Conservation (phyloP, 2,888 invertebrate genomes). For the Catocala sponsa region DNA sequence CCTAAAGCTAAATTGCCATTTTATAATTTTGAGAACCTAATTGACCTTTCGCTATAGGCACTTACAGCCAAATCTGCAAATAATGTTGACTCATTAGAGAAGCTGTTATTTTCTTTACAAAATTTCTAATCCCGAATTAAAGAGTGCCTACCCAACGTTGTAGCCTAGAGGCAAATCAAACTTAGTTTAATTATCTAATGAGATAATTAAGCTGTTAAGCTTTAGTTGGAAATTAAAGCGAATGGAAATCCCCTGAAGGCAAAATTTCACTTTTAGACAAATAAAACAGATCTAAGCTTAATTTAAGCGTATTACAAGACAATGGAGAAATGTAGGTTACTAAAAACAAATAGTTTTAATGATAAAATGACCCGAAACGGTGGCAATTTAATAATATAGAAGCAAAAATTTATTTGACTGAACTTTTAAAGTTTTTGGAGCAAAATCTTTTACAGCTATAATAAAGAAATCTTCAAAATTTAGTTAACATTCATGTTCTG, state of each 20-base stretch:
- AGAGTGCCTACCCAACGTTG: conserved; percentile 5
- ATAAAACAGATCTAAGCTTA: not conserved
- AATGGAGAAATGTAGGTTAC: conserved; percentile 30
- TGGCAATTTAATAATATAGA: conserved; percentile 23
- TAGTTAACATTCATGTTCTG: not conserved
- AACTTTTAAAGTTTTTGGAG: conserved; percentile 29
- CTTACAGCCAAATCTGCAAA: conserved; percentile 15
- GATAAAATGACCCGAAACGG: conserved; percentile 32
- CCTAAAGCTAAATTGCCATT: conserved; percentile 8
- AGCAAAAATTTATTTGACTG: conserved; percentile 32
- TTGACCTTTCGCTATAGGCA: conserved; percentile 7
- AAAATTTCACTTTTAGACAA: conserved; percentile 23
- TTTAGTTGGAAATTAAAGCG: conserved; percentile 22
- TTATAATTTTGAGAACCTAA: conserved; percentile 4
- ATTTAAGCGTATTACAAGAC: conserved; percentile 1
- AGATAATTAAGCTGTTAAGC: conserved; percentile 31
- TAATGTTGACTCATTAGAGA: conserved; percentile 24
- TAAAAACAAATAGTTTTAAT: conserved; percentile 21
- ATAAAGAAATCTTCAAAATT: not conserved
- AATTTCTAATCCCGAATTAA: conserved; percentile 35
- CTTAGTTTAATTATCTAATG: conserved; percentile 18
- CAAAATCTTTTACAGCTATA: conserved; percentile 22
- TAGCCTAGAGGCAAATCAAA: conserved; percentile 30
- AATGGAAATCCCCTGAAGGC: conserved; percentile 30
- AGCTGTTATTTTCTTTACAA: conserved; percentile 29